A percentile compares a stretch with the other conserved stretches of the same genome.
Conservation (phyloP, 2,888 invertebrate genomes). For the Zonitis immaculata region DNA sequence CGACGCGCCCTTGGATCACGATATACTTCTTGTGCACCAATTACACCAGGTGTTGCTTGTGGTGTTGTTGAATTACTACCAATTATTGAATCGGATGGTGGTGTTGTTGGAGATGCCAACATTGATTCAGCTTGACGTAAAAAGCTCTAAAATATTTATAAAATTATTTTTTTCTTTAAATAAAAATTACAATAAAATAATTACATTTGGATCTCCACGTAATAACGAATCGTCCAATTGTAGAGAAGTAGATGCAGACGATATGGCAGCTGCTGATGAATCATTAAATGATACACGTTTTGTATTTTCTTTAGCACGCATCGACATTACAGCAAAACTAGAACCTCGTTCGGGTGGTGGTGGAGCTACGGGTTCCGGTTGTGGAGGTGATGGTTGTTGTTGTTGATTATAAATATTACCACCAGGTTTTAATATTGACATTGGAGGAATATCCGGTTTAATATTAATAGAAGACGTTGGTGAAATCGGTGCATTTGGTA, state of each 20-base stretch:
- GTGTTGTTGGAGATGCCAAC: conserved; percentile 71
- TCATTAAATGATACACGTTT: conserved; percentile 48
- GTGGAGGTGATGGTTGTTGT: conserved; percentile 28
- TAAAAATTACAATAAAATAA: too few species aligned
- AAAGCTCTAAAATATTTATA: conserved; percentile 59
- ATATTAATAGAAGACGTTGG: conserved; percentile 40
- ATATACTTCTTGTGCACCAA: conserved; percentile 98
- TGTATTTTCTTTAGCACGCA: conserved; percentile 46
- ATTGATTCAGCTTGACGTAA: conserved; percentile 75
- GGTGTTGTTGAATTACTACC: conserved; percentile 59
- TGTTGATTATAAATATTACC: conserved; percentile 42
- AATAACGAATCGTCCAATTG: conserved; percentile 49
- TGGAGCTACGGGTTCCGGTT: conserved; percentile 51
- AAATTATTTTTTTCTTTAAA: conserved; percentile 5
- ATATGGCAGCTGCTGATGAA: conserved; percentile 41
- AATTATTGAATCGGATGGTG: conserved; percentile 54
- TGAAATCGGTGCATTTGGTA: conserved; percentile 41
- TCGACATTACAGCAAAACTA: conserved; percentile 81
- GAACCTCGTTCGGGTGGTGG: conserved; percentile 85
- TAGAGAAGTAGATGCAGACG: conserved; percentile 48
- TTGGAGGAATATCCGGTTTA: conserved; percentile 40
- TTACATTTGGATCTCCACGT: conserved; percentile 79
- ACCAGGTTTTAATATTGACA: conserved; percentile 48
- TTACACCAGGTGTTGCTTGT: conserved; percentile 90
- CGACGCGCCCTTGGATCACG: conserved; percentile 87